A percentile compares a stretch with the other conserved stretches of the same genome.
Conservation (phyloP, 2,888 invertebrate species). For the Eilema sororculum region DNA sequence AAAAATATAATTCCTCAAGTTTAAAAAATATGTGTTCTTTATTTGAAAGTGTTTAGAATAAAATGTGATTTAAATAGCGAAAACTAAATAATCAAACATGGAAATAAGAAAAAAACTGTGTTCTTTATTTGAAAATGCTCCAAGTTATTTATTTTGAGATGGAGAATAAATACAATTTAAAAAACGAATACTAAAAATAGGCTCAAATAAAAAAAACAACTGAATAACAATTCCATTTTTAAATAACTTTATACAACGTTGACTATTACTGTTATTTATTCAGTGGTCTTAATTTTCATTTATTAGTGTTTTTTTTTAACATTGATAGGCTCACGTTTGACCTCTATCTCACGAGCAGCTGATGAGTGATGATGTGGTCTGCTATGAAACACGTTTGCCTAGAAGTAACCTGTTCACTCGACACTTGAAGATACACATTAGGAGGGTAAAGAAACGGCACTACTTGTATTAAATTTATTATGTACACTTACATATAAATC, state of each 20-base stretch:
- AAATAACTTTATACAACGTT: too few species aligned
- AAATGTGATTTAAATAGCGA: neutral
- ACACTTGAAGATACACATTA: too few species aligned
- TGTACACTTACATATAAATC: neutral
- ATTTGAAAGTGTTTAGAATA: neutral
- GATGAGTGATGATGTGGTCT: too few species aligned
- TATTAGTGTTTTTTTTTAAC: neutral
- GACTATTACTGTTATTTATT: too few species aligned
- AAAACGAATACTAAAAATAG: neutral
- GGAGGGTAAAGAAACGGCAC: neutral
- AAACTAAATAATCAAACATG: neutral
- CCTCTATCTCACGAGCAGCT: too few species aligned
- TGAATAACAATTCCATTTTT: too few species aligned
- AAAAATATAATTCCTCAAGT: neutral
- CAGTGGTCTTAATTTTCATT: too few species aligned
- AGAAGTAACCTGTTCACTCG: too few species aligned
- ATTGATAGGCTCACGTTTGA: too few species aligned
- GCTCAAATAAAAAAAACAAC: neutral
- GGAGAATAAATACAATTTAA: too few species aligned
- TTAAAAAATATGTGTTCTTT: neutral
- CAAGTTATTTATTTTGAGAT: neutral
- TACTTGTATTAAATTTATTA: neutral
- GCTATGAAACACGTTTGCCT: too few species aligned
- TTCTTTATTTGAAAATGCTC: neutral
- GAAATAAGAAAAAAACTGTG: neutral